Conservation (phyloP, 2,888 invertebrate species). For the Listrodromus nycthemerus region DNA sequence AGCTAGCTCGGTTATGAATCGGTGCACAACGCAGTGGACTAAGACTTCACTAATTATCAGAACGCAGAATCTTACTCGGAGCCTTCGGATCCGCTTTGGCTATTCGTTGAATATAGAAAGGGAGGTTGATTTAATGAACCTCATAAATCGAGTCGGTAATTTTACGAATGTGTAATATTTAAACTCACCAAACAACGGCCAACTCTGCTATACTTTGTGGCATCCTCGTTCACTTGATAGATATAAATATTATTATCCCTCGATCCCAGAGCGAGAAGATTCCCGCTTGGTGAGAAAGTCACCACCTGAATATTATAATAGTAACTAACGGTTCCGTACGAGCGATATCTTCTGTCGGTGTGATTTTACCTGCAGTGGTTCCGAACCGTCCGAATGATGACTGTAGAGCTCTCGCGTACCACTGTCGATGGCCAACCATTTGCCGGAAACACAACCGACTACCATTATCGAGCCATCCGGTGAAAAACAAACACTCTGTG, state of each 20-base stretch:
- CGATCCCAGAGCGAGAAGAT: constrained; percentile 93
- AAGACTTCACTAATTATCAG: constrained; percentile 34
- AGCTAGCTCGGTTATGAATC: not conserved
- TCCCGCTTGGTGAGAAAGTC: constrained; percentile 92
- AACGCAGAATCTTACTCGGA: constrained; percentile 77
- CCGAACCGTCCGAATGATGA: constrained; percentile 89
- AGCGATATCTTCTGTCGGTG: not conserved
- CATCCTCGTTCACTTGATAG: constrained; percentile 92
- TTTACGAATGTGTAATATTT: not conserved
- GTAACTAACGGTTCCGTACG: not conserved
- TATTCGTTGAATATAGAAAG: constrained; percentile 72
- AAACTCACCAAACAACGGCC: constrained; percentile 93
- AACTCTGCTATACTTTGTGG: constrained; percentile 91
- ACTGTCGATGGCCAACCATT: constrained; percentile 94
- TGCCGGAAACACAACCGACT: constrained; percentile 91
- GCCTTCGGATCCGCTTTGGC: constrained; percentile 83
- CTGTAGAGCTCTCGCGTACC: constrained; percentile 90
- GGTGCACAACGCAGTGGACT: not conserved
- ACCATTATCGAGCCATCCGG: constrained; percentile 91
- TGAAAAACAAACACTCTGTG: constrained; percentile 93
- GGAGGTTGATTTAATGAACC: constrained; percentile 25
- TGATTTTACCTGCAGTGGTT: constrained; percentile 85
- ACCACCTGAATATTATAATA: constrained; percentile 86
- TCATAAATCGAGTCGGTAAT: not conserved
- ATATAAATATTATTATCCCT: constrained; percentile 96